Evolutionary conservation across 2,113 vertebrate species (phyloP), one percentile per base, ranked within the genome.

Genomic region (Eurystomus gularis): DNA sequence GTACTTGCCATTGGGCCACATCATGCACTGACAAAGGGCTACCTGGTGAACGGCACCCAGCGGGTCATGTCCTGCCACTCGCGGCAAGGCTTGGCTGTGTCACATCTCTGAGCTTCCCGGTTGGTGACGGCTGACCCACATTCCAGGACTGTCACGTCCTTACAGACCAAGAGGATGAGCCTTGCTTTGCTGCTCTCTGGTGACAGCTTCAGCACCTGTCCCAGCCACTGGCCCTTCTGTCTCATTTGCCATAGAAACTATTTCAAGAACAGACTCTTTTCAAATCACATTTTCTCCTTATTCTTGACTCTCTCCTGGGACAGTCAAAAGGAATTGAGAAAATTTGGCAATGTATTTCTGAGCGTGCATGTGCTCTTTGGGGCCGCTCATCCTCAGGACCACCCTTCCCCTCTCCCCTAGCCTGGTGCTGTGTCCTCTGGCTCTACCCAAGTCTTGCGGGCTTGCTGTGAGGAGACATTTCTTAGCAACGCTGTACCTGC

Each of bases 371-470:
- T 33, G 29, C 25, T 82, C 26, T 68, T 64, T 7, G 3, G 24
- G 42, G 24, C 16, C 2, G 1, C 48, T 69, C 13, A 54, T 65
- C n/a, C 20, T 29, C 40, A 80, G 33, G 21, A 90, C 35, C 35
- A 60, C 37, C 20, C 26, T 61, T 55, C 39, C 55, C 11, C 26
- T 64, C 78, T 76, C 35, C 57, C 0, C 1, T 9, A 39, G 48
- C 31, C 70, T 1, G 1, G 35, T 44, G 71, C 44, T 55, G 7
- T 19, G 40, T 76, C 62, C 17, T 79, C 57, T 55, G 55, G 35
- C 8, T 65, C 33, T 46, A 37, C 31, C 31, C 0, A 1, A 94
- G 42, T 33, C 55, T 35, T 2, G 0, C 6, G 2, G 26, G 42
- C 55, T 83, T 26, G 12, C 48, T 52, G 61, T 28, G 21, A 68